Percentiles rank a stretch among this genome's conserved stretches.
Evolutionary conservation across 2,888 invertebrate genomes (phyloP).

Genomic region (Arenicola marina): DNA sequence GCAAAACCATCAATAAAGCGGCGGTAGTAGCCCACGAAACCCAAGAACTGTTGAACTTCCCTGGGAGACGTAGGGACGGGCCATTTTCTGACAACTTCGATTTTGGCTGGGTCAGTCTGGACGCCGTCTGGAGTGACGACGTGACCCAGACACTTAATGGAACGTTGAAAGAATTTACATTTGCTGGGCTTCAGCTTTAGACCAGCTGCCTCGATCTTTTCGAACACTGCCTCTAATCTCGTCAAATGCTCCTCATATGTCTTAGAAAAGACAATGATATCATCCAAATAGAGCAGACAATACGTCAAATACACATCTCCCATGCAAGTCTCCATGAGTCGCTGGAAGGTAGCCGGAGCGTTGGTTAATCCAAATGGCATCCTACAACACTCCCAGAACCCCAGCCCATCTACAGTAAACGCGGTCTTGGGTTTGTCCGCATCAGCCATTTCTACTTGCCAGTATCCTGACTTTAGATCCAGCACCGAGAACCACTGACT

Average conservation of each 20-base stretch:
- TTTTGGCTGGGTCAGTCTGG: no score
- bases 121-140: no score
- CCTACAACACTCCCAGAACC: neutral
- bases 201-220: no score
- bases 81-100: no score
- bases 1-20: neutral
- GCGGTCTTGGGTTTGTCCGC: neutral
- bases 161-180: no score
- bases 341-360: neutral
- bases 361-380: slow-evolving; percentile 1
- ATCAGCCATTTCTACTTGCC: neutral
- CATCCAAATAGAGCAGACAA: neutral
- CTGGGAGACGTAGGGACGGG: neutral
- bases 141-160: no score
- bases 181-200: no score
- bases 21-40: neutral
- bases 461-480: neutral
- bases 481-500: neutral
- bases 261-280: no score
- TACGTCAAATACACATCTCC: neutral
- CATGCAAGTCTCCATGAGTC: neutral
- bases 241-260: no score
- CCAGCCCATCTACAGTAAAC: neutral
- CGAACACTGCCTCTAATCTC: no score
- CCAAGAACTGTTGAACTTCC: neutral